A percentile compares a stretch with the other conserved stretches of the same genome.
phyloP scores from a whole-genome alignment of 1,140 invertebrate species.

The Pseudomyrmex gracilis region DNA sequence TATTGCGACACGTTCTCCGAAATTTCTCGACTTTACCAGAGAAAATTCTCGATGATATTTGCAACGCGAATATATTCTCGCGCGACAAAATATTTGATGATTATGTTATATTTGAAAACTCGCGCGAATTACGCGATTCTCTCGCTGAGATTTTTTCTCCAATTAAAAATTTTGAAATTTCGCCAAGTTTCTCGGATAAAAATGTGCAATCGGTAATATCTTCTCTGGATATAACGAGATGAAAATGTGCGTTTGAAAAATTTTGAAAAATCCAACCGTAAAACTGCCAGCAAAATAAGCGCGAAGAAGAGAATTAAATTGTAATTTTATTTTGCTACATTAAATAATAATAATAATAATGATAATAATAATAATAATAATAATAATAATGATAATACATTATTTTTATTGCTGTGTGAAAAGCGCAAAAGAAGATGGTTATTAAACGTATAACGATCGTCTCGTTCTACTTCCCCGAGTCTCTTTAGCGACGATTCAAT shows the following conservation, averaged over 20 bases:
- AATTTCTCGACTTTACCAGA: constrained; percentile 9
- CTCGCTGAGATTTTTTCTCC: neutral
- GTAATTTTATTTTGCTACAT: too few species aligned
- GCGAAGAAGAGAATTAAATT: too few species aligned
- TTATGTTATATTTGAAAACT: too few species aligned
- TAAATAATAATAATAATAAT: too few species aligned
- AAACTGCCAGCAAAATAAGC: too few species aligned
- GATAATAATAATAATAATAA: too few species aligned
- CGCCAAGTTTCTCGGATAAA: neutral
- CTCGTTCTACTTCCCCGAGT: neutral
- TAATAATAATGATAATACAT: too few species aligned
- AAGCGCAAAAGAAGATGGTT: constrained; percentile 5
- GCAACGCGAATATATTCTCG: constrained; percentile 5
- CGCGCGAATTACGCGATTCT: too few species aligned
- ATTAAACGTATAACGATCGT: neutral
- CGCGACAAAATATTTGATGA: constrained; percentile 8
- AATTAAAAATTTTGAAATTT: constrained; percentile 30
- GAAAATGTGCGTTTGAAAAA: too few species aligned
- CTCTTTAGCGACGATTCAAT: constrained; percentile 11
- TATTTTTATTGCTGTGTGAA: neutral
- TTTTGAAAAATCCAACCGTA: too few species aligned
- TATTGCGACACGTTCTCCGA: constrained; percentile 57
- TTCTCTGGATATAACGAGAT: too few species aligned
- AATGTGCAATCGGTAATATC: neutral
- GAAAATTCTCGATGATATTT: constrained; percentile 41